phyloP scores from a whole-genome alignment of 35 echinoderm and acorn worm species.

The Lytechinus pictus region DNA sequence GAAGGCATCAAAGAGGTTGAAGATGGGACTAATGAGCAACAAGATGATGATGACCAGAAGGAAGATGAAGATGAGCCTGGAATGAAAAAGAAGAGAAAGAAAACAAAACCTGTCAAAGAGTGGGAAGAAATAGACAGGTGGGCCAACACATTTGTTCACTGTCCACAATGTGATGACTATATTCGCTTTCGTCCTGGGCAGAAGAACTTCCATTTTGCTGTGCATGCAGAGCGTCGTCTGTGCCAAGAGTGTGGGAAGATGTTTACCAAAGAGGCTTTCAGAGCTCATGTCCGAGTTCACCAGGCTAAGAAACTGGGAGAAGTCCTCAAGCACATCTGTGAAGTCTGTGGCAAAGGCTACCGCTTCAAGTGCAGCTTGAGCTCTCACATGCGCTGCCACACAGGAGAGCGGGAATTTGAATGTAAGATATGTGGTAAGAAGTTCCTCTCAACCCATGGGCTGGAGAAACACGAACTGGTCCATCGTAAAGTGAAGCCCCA shows the following conservation, averaged over 20 bases:
- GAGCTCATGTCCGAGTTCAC: slow-evolving; percentile 59
- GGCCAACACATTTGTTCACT: slow-evolving; percentile 32
- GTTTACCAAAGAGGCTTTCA: slow-evolving; percentile 69
- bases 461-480: slow-evolving; percentile 60
- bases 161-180: slow-evolving; percentile 40
- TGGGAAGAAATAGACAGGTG: slow-evolving; percentile 43
- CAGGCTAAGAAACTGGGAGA: slow-evolving; percentile 49
- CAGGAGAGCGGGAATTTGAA: slow-evolving; percentile 35
- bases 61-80: neutral
- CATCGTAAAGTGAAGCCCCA: slow-evolving; percentile 78
- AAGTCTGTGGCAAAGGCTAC: slow-evolving; percentile 71
- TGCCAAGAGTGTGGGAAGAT: slow-evolving; percentile 68
- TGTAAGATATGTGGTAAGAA: slow-evolving; percentile 84
- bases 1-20: neutral
- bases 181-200: slow-evolving; percentile 24
- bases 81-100: neutral
- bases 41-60: neutral
- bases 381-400: slow-evolving; percentile 70
- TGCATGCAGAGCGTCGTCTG: slow-evolving; percentile 21
- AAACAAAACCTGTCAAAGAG: slow-evolving; percentile 13
- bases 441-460: slow-evolving; percentile 47
- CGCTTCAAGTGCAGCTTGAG: slow-evolving; percentile 57
- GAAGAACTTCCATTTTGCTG: slow-evolving; percentile 53
- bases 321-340: slow-evolving; percentile 57
- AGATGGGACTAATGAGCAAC: slow-evolving; percentile 5